Evolutionary conservation across 2,888 invertebrate species (phyloP).

Genomic region (Zeuzera pyrina): DNA sequence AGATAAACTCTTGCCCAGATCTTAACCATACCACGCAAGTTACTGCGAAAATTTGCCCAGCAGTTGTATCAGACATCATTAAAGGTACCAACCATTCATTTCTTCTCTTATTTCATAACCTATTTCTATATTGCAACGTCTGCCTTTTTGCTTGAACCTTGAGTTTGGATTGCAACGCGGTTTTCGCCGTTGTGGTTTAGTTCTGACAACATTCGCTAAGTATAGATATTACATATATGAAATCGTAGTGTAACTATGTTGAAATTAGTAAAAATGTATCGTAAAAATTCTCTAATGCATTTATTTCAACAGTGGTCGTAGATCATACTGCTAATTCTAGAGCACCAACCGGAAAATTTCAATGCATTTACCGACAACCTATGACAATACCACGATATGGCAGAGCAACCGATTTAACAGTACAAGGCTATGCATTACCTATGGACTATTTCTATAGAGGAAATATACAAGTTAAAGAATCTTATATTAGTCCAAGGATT

Average conservation of each 20-base stretch:
- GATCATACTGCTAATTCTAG: conserved; percentile 49
- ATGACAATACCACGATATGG: conserved; percentile 39
- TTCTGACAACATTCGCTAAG: too few species aligned
- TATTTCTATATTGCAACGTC: too few species aligned
- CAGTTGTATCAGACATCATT: conserved; percentile 86
- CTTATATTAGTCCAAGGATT: conserved; percentile 25
- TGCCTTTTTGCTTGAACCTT: too few species aligned
- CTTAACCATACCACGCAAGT: conserved; percentile 86
- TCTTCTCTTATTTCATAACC: too few species aligned
- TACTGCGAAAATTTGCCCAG: conserved; percentile 86
- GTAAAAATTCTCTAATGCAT: too few species aligned
- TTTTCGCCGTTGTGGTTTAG: too few species aligned
- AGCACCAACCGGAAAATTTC: conserved; percentile 73
- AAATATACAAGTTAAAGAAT: conserved; percentile 29
- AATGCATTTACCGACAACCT: conserved; percentile 63
- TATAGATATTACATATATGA: too few species aligned
- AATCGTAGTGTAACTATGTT: too few species aligned
- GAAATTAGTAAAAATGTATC: too few species aligned
- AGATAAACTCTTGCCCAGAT: conserved; percentile 93
- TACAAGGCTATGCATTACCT: conserved; percentile 39
- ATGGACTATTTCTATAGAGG: conserved; percentile 50
- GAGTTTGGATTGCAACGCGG: too few species aligned
- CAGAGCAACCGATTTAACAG: conserved; percentile 30
- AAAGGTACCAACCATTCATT: too few species aligned
- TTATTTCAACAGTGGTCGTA: conserved; percentile 66